Evolutionary conservation across 1,140 invertebrate species (phyloP).

Genomic region (Zophobas morio): DNA sequence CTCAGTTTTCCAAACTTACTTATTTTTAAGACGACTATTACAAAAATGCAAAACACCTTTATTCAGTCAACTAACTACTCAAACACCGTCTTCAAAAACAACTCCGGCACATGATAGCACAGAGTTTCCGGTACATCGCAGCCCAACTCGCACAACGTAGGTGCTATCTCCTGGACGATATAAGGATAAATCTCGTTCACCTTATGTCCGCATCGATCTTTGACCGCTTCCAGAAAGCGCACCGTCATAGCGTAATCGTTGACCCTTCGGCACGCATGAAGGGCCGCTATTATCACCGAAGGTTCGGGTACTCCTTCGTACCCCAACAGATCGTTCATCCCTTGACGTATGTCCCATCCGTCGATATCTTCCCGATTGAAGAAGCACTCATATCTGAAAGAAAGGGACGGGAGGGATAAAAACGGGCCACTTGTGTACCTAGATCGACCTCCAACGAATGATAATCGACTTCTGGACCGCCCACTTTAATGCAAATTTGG

Average conservation of each 20-base stretch:
- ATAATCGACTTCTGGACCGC: neutral
- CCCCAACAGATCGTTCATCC: conserved; percentile 73
- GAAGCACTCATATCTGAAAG: conserved; percentile 62
- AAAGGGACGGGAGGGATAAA: conserved; percentile 8
- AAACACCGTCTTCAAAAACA: conserved; percentile 69
- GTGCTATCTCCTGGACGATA: conserved; percentile 77
- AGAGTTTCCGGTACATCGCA: conserved; percentile 79
- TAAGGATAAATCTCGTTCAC: conserved; percentile 74
- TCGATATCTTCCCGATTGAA: conserved; percentile 78
- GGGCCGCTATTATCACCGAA: conserved; percentile 76
- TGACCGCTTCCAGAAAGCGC: conserved; percentile 79
- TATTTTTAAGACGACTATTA: neutral
- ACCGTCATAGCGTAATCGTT: conserved; percentile 81
- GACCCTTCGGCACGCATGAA: conserved; percentile 78
- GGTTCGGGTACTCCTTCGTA: conserved; percentile 82
- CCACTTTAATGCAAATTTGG: conserved; percentile 8
- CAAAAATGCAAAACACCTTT: neutral
- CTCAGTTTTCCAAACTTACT: no score
- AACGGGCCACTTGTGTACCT: neutral
- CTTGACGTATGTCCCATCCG: conserved; percentile 78
- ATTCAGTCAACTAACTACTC: conserved; percentile 35
- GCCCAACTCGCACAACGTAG: conserved; percentile 80
- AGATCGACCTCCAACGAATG: neutral
- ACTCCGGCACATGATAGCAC: conserved; percentile 82
- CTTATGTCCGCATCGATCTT: conserved; percentile 75